Evolutionary conservation across 2,888 invertebrate genomes (phyloP).

Genomic region (Siphlonurus alternatus): DNA sequence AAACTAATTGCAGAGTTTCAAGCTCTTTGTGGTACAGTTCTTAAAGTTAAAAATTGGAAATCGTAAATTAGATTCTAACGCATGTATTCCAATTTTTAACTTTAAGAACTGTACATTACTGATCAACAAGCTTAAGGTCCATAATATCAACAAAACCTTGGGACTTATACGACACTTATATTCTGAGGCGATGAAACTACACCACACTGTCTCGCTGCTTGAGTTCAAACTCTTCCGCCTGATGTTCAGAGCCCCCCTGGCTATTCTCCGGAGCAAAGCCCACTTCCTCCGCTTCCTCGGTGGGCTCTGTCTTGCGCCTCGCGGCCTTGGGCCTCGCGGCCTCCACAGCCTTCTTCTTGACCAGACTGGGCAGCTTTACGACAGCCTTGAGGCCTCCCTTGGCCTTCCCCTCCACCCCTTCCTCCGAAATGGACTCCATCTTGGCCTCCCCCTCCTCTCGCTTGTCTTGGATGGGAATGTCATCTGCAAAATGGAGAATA

Average conservation of each 20-base stretch:
- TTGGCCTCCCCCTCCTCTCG: slow-evolving; percentile 29
- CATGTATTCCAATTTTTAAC: too few species aligned
- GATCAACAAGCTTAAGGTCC: too few species aligned
- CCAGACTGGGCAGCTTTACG: slow-evolving; percentile 33
- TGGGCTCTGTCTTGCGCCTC: slow-evolving; percentile 25
- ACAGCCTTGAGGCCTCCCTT: slow-evolving; percentile 32
- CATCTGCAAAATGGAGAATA: slow-evolving; percentile 39
- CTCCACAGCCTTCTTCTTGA: slow-evolving; percentile 24
- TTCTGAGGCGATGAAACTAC: too few species aligned
- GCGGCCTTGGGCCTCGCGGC: slow-evolving; percentile 26
- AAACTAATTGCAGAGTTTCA: too few species aligned
- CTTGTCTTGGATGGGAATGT: slow-evolving; percentile 68
- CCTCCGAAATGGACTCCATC: slow-evolving; percentile 50
- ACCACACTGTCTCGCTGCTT: neutral
- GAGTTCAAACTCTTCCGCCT: neutral
- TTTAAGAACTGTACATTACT: too few species aligned
- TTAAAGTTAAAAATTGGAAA: too few species aligned
- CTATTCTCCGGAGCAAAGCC: neutral
- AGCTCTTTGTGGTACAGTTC: too few species aligned
- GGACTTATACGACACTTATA: too few species aligned
- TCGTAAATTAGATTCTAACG: too few species aligned
- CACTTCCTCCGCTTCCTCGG: neutral
- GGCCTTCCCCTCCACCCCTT: slow-evolving; percentile 35
- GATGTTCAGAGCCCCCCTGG: neutral
- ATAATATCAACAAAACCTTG: too few species aligned